A percentile compares a stretch with the other conserved stretches of the same genome.
Evolutionary conservation across 2,797 vertebrate species (phyloP).

Genomic region (Gallinago stenura): DNA sequence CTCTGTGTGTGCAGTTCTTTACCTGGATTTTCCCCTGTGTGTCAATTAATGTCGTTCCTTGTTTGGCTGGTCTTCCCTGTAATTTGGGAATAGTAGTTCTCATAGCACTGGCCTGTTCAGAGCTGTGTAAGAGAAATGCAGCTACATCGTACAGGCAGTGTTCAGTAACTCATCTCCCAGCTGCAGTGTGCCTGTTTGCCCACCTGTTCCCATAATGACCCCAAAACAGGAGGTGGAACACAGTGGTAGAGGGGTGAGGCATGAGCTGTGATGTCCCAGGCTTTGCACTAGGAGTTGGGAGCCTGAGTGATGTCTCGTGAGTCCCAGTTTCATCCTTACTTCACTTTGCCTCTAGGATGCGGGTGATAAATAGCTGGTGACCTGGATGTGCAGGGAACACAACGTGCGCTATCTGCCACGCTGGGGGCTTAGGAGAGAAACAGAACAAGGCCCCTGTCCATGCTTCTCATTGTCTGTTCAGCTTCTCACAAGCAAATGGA

Average conservation of each 20-base stretch:
- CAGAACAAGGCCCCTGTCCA: background rate
- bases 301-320: background rate
- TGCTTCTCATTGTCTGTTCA: background rate
- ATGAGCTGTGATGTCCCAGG: background rate
- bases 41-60: background rate
- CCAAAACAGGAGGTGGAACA: background rate
- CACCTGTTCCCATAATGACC: background rate
- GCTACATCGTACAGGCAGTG: rapidly evolving
- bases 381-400: background rate
- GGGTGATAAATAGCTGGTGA: background rate
- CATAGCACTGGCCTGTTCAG: background rate
- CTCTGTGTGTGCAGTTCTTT: background rate
- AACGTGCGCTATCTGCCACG: rapidly evolving
- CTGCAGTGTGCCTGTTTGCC: background rate
- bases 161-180: background rate
- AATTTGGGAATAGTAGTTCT: background rate
- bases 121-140: background rate
- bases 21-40: background rate
- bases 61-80: background rate
- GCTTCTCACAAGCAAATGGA: background rate
- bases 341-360: background rate
- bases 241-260: background rate
- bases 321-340: background rate
- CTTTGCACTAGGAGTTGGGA: background rate
- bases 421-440: background rate